Percentiles rank a stretch among this genome's conserved stretches.
These are phyloP conservation scores for Nomada fabriciana DNA, from an alignment of 2,888 invertebrate species.

Conservation along the genomic window DNA sequence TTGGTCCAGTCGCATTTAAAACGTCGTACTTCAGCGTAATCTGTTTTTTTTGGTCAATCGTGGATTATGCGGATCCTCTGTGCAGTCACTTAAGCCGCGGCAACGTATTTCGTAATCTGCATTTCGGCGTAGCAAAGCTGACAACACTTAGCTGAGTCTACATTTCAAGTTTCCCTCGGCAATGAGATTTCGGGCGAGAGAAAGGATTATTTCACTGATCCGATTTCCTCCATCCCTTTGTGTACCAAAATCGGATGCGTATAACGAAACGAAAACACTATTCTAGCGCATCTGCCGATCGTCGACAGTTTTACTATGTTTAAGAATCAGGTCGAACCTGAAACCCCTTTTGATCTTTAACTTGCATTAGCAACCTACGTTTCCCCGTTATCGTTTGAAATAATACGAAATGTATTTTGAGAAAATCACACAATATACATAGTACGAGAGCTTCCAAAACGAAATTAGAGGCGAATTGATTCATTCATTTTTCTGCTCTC, in stretches of 20 bases:
- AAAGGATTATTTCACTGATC: constrained; percentile 59
- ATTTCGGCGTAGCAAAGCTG: constrained; percentile 19
- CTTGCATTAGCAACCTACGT: background rate
- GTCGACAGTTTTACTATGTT: constrained; percentile 11
- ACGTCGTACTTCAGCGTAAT: constrained; percentile 10
- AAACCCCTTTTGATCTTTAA: background rate
- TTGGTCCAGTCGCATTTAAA: constrained; percentile 3
- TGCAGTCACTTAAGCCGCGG: constrained; percentile 18
- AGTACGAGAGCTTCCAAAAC: no score
- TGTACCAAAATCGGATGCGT: constrained; percentile 23
- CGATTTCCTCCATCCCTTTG: constrained; percentile 52
- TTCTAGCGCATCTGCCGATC: constrained; percentile 37
- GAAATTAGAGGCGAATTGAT: background rate
- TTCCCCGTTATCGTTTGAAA: background rate
- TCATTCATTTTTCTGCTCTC: constrained; percentile 18
- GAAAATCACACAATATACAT: background rate
- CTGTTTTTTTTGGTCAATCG: constrained; percentile 31
- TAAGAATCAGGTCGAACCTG: constrained; percentile 6
- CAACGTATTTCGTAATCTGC: constrained; percentile 41
- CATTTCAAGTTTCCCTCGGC: constrained; percentile 25
- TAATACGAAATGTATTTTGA: background rate
- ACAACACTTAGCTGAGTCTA: constrained; percentile 18
- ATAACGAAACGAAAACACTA: constrained; percentile 25
- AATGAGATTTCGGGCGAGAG: constrained; percentile 27
- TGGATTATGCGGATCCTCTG: constrained; percentile 49